Percentiles rank a stretch among this genome's conserved stretches.
Conservation (phyloP, 92 coral and sea anemone genomes). For the Umimayanthus chanpuru region DNA sequence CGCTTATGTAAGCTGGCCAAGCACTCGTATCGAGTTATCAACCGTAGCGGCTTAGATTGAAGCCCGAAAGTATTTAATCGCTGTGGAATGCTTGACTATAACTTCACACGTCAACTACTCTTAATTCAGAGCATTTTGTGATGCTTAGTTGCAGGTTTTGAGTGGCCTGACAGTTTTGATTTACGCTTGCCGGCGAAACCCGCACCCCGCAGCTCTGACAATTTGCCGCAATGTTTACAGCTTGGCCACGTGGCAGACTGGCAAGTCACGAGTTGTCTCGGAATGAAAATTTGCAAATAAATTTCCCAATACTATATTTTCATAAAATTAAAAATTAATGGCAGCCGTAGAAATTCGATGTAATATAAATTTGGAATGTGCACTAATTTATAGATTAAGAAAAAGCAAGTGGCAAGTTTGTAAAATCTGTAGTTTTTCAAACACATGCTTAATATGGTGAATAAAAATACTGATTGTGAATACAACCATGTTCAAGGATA, state of each 20-base stretch:
- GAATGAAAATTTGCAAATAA: background rate
- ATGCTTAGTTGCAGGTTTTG: background rate
- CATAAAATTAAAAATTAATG: background rate
- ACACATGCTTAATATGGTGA: no score
- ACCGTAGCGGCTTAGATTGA: background rate
- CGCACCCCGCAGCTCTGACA: background rate
- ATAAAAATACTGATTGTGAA: no score
- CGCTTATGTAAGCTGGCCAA: background rate
- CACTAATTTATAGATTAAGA: no score
- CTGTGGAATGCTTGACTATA: background rate
- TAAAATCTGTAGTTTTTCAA: no score
- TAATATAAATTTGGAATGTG: no score
- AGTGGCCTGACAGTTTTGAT: background rate
- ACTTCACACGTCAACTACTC: background rate
- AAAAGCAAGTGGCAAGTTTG: no score
- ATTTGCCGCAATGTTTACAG: slow-evolving; percentile 30
- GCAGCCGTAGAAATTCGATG: background rate
- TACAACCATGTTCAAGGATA: no score
- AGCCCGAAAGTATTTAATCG: background rate
- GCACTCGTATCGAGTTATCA: background rate
- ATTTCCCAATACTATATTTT: background rate
- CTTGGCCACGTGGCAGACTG: slow-evolving; percentile 21
- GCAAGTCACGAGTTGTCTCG: slow-evolving; percentile 35
- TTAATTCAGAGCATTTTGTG: background rate
- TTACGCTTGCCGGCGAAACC: slow-evolving; percentile 14